These are phyloP conservation scores for Ptilonorhynchus violaceus DNA, from an alignment of 2,113 vertebrate genomes.

Conservation along the genomic window DNA sequence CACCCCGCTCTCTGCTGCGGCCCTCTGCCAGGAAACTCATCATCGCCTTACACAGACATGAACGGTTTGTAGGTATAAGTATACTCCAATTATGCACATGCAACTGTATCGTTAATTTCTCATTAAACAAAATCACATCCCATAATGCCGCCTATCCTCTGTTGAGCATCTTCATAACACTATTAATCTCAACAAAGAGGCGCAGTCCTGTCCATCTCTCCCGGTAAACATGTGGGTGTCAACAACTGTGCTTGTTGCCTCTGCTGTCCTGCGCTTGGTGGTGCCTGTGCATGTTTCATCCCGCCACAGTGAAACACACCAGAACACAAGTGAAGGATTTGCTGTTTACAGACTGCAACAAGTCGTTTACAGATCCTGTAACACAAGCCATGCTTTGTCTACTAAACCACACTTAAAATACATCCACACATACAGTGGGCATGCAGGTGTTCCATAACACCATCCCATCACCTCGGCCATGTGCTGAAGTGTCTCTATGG, in stretches of 20 bases:
- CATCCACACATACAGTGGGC: accelerated
- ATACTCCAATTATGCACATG: neutral
- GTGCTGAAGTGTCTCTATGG: accelerated
- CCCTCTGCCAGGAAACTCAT: neutral
- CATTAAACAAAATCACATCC: neutral
- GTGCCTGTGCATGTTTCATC: accelerated
- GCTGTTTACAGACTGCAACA: neutral
- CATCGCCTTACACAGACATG: accelerated
- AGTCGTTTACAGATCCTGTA: neutral
- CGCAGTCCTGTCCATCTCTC: neutral
- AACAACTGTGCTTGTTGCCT: accelerated
- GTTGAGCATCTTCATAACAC: accelerated
- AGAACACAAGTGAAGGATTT: accelerated
- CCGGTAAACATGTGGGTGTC: accelerated
- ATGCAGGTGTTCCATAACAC: accelerated
- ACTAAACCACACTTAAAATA: neutral
- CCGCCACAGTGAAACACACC: accelerated
- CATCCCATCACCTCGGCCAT: accelerated
- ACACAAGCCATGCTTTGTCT: accelerated
- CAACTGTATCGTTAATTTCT: neutral
- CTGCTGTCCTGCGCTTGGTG: accelerated
- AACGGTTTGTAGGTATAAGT: neutral
- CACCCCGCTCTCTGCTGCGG: neutral
- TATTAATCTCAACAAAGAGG: neutral
- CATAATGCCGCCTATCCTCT: neutral